Percentiles rank a stretch among this genome's conserved stretches.
Conservation (phyloP, 2,888 invertebrate species). For the Clusia tigrina region DNA sequence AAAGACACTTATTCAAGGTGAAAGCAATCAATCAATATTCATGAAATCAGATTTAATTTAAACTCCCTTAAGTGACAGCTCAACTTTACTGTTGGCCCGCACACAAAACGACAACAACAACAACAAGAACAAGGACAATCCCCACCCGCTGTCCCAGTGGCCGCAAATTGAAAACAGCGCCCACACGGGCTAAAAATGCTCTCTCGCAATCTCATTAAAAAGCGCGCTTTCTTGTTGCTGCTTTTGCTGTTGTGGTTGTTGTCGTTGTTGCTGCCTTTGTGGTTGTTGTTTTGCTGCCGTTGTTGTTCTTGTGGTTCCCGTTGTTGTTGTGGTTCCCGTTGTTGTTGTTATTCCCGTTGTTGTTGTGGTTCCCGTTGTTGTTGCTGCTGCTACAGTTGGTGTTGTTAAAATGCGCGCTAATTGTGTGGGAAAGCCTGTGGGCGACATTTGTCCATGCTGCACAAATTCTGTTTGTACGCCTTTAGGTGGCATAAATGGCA, state of each 20-base stretch:
- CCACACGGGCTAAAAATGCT: not conserved
- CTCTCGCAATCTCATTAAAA: constrained; percentile 42
- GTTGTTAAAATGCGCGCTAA: constrained; percentile 27
- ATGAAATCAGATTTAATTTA: constrained; percentile 46
- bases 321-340: too few species aligned
- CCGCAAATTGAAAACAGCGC: not conserved
- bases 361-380: not conserved
- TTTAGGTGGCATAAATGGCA: constrained; percentile 4
- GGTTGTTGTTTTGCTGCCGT: too few species aligned
- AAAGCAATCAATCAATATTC: constrained; percentile 57
- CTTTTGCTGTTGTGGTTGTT: too few species aligned
- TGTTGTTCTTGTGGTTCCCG: not conserved
- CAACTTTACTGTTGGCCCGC: not conserved
- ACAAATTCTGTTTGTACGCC: not conserved
- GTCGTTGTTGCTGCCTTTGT: too few species aligned
- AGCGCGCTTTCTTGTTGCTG: constrained; percentile 17
- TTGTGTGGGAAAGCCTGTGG: constrained; percentile 26
- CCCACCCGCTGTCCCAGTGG: too few species aligned
- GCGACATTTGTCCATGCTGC: not conserved
- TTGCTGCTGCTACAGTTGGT: constrained; percentile 8
- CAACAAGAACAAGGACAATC: too few species aligned
- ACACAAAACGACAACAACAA: not conserved
- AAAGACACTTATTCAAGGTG: constrained; percentile 56
- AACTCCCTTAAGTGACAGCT: constrained; percentile 24
- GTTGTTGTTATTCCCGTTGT: constrained; percentile 1